These are phyloP conservation scores for Ammodytes marinus DNA, from an alignment of 2,113 vertebrate genomes.

Conservation along the genomic window DNA sequence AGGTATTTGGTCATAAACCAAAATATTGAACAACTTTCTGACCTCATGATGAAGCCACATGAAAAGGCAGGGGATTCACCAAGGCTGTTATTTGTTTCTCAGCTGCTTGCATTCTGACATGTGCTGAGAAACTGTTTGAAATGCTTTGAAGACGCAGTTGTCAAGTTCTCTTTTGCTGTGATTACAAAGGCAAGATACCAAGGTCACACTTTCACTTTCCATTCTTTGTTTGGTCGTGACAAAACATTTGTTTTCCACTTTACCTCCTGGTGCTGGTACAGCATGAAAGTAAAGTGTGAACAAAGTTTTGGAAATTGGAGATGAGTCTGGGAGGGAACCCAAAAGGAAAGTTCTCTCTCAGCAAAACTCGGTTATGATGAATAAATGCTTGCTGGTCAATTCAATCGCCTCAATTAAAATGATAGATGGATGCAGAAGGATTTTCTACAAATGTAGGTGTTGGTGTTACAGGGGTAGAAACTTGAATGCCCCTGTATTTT, in stretches of 20 bases:
- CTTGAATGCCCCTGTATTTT: neutral
- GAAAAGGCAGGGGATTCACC: neutral
- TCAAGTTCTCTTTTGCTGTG: neutral
- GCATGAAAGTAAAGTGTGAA: slow-evolving; percentile 34
- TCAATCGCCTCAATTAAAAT: neutral
- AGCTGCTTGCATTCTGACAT: neutral
- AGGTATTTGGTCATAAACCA: too few species aligned
- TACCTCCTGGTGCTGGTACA: neutral
- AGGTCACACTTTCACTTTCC: neutral
- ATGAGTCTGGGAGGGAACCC: neutral
- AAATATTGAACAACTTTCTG: neutral
- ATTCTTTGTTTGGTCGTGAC: slow-evolving; percentile 31
- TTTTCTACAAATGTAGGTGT: slow-evolving; percentile 30
- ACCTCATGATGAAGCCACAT: neutral
- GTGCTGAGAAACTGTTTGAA: neutral
- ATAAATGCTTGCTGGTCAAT: slow-evolving; percentile 2
- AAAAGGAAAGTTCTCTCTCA: neutral
- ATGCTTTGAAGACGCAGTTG: neutral
- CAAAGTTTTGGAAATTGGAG: slow-evolving; percentile 24
- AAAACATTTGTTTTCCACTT: slow-evolving; percentile 18
- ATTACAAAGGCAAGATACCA: neutral
- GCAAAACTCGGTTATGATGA: slow-evolving; percentile 17
- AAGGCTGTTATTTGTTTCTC: neutral
- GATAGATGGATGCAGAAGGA: slow-evolving; percentile 5
- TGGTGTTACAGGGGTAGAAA: neutral